These are phyloP conservation scores for Lepus americanus DNA, from an alignment of 2,113 vertebrate genomes.

Conservation along the genomic window DNA sequence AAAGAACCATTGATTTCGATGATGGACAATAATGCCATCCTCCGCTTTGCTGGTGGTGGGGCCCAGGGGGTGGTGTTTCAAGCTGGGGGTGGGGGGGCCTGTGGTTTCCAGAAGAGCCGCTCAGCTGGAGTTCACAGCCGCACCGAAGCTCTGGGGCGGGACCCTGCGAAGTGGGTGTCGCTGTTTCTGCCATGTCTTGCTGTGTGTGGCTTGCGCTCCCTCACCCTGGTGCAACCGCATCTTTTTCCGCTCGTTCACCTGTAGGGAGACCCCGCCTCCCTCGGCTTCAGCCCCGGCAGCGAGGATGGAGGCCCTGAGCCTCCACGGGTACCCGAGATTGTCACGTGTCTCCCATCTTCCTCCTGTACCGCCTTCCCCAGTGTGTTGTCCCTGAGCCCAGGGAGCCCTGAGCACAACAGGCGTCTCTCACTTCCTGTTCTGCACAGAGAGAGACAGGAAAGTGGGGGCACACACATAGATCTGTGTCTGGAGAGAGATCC, in stretches of 20 bases:
- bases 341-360: not conserved
- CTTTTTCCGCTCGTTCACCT: not conserved
- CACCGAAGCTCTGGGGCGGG: not conserved
- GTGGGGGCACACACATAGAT: not conserved
- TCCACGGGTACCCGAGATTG: not conserved
- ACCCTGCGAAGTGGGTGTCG: not conserved
- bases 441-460: not conserved
- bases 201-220: accelerated
- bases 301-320: not conserved
- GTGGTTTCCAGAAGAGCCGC: not conserved
- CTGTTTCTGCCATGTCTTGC: not conserved
- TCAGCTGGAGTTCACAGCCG: not conserved
- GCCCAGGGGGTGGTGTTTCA: not conserved
- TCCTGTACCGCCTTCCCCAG: not conserved
- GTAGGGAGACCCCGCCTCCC: not conserved
- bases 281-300: not conserved
- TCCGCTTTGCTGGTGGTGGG: constrained; percentile 83
- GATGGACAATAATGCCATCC: constrained; percentile 92
- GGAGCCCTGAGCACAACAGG: not conserved
- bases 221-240: not conserved
- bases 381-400: not conserved
- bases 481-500: not conserved
- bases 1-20: constrained; percentile 96
- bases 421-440: not conserved
- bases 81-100: constrained; percentile 53